phyloP scores from a whole-genome alignment of 2,797 vertebrate species.

The Chelon labrosus region DNA sequence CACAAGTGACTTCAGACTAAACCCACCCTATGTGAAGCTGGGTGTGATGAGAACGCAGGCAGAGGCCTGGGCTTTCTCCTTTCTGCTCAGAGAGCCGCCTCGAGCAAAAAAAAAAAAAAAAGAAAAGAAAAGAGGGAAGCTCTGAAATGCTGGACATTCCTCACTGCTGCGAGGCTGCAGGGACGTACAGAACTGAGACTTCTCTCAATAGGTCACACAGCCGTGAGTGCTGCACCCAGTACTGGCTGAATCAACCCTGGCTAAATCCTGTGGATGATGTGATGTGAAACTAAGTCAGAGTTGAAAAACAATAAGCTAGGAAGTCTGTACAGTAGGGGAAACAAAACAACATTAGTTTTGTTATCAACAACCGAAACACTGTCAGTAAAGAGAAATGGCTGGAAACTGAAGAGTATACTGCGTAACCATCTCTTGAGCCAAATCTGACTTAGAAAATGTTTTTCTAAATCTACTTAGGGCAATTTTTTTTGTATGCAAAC shows the following conservation, averaged over 20 bases:
- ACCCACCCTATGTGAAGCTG: slow-evolving; percentile 64
- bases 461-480: background rate
- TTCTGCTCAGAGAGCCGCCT: slow-evolving; percentile 37
- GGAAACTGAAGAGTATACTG: background rate
- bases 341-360: no score
- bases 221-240: slow-evolving; percentile 39
- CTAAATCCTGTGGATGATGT: background rate
- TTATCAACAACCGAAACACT: no score
- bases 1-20: slow-evolving; percentile 60
- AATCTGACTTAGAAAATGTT: background rate
- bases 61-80: slow-evolving; percentile 12
- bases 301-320: no score
- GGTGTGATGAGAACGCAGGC: slow-evolving; percentile 39
- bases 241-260: slow-evolving; percentile 23
- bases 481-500: no score
- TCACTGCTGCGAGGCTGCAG: slow-evolving; percentile 34
- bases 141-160: slow-evolving; percentile 43
- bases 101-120: background rate
- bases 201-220: slow-evolving; percentile 50
- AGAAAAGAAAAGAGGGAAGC: background rate
- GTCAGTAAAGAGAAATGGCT: background rate
- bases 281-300: no score
- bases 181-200: slow-evolving; percentile 29
- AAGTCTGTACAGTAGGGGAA: no score
- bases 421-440: background rate